phyloP scores from a whole-genome alignment of 1,140 invertebrate species.

The Drosophila ambigua region DNA sequence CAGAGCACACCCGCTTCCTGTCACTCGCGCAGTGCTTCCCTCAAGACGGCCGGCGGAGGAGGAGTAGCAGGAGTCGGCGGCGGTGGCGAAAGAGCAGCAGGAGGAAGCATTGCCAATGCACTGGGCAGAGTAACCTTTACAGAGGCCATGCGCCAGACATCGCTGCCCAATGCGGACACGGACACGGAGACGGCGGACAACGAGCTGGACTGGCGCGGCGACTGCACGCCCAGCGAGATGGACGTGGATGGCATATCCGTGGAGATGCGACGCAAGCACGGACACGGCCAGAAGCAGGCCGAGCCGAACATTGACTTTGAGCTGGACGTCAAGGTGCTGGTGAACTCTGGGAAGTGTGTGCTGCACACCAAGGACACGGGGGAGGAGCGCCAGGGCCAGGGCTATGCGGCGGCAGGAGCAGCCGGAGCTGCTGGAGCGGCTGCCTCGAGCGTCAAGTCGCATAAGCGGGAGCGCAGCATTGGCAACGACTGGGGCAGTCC shows the following conservation, averaged over 20 bases:
- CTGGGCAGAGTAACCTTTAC: slow-evolving; percentile 77
- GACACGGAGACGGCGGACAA: slow-evolving; percentile 87
- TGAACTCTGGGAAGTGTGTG: slow-evolving; percentile 98
- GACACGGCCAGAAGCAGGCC: slow-evolving; percentile 85
- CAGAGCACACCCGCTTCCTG: slow-evolving; percentile 89
- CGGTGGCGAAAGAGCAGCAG: slow-evolving; percentile 18
- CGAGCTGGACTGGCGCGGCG: slow-evolving; percentile 86
- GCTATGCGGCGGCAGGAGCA: slow-evolving; percentile 61
- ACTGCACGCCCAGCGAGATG: slow-evolving; percentile 82
- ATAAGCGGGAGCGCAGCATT: slow-evolving; percentile 79
- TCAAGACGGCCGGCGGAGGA: slow-evolving; percentile 85
- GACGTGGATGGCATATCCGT: slow-evolving; percentile 88
- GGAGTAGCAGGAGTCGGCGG: not conserved
- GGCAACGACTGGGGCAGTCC: slow-evolving; percentile 85
- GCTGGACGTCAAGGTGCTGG: slow-evolving; percentile 97
- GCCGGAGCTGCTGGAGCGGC: slow-evolving; percentile 83
- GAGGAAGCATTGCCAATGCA: slow-evolving; percentile 12
- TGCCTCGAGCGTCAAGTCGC: slow-evolving; percentile 66
- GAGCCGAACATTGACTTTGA: slow-evolving; percentile 99
- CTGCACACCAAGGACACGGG: slow-evolving; percentile 95
- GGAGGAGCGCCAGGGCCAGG: slow-evolving; percentile 87
- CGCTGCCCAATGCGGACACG: slow-evolving; percentile 88
- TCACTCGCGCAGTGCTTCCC: slow-evolving; percentile 89
- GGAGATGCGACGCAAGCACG: slow-evolving; percentile 86
- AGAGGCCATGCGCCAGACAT: slow-evolving; percentile 86